Evolutionary conservation across 2,888 invertebrate genomes (phyloP).

Genomic region (Acanthacorydalis orientalis): DNA sequence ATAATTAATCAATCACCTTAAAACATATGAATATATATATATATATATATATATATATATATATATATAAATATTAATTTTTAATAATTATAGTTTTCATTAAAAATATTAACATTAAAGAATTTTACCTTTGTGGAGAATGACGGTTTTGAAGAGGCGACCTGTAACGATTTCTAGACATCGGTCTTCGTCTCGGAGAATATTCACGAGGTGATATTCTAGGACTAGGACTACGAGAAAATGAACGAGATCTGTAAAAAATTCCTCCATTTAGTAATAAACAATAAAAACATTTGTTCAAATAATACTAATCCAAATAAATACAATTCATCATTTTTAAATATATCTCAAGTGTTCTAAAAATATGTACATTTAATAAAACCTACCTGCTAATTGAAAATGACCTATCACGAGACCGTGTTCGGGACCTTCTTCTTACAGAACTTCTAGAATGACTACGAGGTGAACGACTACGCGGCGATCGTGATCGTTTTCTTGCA

Average conservation of each 20-base stretch:
- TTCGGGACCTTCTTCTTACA: constrained; percentile 4
- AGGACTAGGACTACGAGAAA: constrained; percentile 40
- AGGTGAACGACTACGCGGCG: constrained; percentile 17
- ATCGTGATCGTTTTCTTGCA: constrained; percentile 16
- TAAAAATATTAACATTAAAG: background rate
- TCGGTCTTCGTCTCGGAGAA: constrained; percentile 21
- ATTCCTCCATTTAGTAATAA: background rate
- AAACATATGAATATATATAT: background rate
- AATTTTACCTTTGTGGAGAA: constrained; percentile 20
- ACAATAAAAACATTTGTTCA: background rate
- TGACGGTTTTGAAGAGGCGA: constrained; percentile 25
- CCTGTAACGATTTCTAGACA: constrained; percentile 29
- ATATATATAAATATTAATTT: too few relatives aligned
- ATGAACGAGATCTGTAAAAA: constrained; percentile 41
- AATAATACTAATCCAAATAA: background rate
- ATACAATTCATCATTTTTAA: too few relatives aligned
- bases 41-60: too few relatives aligned
- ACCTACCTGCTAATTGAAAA: constrained; percentile 36
- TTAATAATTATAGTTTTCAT: background rate
- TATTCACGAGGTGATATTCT: constrained; percentile 25
- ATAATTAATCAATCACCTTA: constrained; percentile 6
- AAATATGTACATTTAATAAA: background rate
- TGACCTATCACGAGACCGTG: constrained; percentile 27
- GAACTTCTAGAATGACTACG: constrained; percentile 18
- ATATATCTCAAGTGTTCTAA: too few relatives aligned